Conservation (phyloP, 2,888 invertebrate genomes). For the Agrilus mali region DNA sequence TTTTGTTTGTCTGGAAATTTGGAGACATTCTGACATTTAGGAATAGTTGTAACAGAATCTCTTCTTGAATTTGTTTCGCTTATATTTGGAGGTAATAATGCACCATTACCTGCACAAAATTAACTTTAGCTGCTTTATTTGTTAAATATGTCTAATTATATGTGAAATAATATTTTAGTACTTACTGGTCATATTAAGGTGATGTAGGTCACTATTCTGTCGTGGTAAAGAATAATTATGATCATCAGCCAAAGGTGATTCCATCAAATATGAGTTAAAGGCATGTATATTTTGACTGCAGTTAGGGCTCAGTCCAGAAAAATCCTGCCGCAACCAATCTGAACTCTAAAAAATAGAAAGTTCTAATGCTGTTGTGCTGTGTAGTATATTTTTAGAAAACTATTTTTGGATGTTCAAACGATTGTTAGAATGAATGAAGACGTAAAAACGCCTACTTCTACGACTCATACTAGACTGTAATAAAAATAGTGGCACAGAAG, state of each 20-base stretch:
- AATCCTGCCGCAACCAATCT: slow-evolving; percentile 21
- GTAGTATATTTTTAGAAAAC: slow-evolving; percentile 11
- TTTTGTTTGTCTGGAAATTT: slow-evolving; percentile 52
- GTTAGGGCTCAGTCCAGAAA: slow-evolving; percentile 17
- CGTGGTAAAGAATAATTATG: slow-evolving; percentile 2
- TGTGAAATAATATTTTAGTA: slow-evolving; percentile 1
- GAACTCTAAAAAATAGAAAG: slow-evolving; percentile 17
- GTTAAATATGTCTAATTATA: too few species aligned
- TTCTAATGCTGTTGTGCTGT: too few species aligned
- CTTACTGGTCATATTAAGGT: background rate
- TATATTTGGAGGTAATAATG: slow-evolving; percentile 21
- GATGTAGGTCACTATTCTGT: background rate
- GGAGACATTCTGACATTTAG: slow-evolving; percentile 32
- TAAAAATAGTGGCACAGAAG: background rate
- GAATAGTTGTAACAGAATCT: slow-evolving; percentile 27
- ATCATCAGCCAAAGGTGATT: slow-evolving; percentile 16
- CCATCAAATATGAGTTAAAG: slow-evolving; percentile 19
- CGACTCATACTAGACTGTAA: background rate
- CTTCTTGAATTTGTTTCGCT: slow-evolving; percentile 28
- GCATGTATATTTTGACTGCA: slow-evolving; percentile 19
- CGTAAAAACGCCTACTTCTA: slow-evolving; percentile 2
- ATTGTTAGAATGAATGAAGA: slow-evolving; percentile 5
- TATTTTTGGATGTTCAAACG: slow-evolving; percentile 12
- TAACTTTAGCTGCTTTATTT: slow-evolving; percentile 1
- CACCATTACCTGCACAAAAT: slow-evolving; percentile 21